Base-by-base conservation (phyloP, 2,113 vertebrate genomes). In the Neodontobutis hainanensis region DNA sequence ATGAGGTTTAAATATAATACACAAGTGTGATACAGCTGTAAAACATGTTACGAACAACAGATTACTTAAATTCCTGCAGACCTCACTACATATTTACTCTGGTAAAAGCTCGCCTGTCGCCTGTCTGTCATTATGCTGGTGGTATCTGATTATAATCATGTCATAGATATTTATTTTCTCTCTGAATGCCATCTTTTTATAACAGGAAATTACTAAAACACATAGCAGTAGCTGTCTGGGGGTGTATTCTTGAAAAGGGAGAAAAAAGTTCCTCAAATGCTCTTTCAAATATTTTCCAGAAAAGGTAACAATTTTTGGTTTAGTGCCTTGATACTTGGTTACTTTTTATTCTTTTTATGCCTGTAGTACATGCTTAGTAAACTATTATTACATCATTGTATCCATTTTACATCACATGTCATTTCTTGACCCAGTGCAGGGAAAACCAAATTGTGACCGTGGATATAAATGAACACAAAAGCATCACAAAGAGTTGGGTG, bases 181-280 rank as follows among this genome's bases (percentile, higher is more conserved):
- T 16, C 1, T 35, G 27, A 1, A 5, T 44, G 14, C 2, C 50
- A 8, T 56, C 63, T 1, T 69, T 61, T 69, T 48, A 52, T 12
- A 68, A 68, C 67, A 78, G 67, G 75, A 78, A 78, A 61, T 53
- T 14, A 34, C 35, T 49, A 58, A 34, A 62, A 34, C 6, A 4
- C 27, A 58, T 40, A 44, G 12, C 8, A 59, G 43, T 43, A 50
- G 49, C 5, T 64, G 12, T 7, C 8, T 38, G 6, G 6, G 6
- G 2, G 51, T 32, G 11, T 43, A 27, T 62, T 43, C 15, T 14
- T 40, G 1, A 19, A 16, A 55, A 27, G 19, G 19, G 60, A 12
- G 27, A 10, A 2, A 1, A 46, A 40, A 40, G 38, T 5, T 40
- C 19, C 38, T 40, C 44, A 11, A 11, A 46, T 14, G 9, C 44